Conservation (phyloP, 2,797 vertebrate genomes). For the Bradypodion pumilum region DNA sequence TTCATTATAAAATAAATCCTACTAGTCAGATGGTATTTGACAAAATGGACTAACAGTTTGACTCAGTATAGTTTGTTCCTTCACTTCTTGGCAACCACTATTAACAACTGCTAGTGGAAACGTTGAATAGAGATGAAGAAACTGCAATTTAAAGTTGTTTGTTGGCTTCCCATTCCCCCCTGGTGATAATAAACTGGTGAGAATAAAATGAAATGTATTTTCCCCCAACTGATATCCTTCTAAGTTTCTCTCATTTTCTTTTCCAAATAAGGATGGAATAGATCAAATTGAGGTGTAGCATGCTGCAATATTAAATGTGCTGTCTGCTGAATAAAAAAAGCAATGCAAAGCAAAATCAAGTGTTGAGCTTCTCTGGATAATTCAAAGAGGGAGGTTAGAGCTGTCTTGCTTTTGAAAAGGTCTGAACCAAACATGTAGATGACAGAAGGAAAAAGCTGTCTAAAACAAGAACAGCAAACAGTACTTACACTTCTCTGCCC, state of each 20-base stretch:
- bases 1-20: background rate
- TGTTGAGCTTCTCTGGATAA: conserved; percentile 12
- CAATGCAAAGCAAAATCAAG: background rate
- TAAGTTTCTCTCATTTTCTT: background rate
- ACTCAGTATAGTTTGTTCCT: background rate
- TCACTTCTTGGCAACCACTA: background rate
- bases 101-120: background rate
- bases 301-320: background rate
- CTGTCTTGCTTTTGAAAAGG: conserved; percentile 6
- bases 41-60: background rate
- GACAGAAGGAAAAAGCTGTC: background rate
- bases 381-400: conserved; percentile 26
- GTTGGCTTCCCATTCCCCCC: background rate
- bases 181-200: conserved; percentile 6
- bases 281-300: background rate
- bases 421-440: conserved; percentile 12
- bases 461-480: background rate
- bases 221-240: background rate
- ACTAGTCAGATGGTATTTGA: background rate
- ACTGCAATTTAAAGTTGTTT: background rate
- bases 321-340: background rate
- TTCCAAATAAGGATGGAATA: background rate
- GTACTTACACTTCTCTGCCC: too few species aligned
- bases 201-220: background rate
- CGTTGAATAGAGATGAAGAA: background rate